Percentiles rank a stretch among this genome's conserved stretches.
Evolutionary conservation across 2,113 vertebrate species (phyloP).

Genomic region (Sus scrofa): DNA sequence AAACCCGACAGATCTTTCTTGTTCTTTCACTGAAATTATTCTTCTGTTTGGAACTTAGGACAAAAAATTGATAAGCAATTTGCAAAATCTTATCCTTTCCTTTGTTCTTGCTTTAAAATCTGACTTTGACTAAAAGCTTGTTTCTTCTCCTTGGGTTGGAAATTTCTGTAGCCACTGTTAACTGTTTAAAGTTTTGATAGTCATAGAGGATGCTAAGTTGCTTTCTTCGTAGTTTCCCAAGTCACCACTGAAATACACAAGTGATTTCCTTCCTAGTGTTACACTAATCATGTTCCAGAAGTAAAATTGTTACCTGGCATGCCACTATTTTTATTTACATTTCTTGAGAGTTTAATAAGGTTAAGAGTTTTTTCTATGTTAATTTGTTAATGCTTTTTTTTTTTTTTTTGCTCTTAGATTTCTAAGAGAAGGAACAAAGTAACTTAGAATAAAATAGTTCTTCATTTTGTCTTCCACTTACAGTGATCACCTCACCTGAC

Average conservation of each 20-base stretch:
- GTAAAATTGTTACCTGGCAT: neutral
- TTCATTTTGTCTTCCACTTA: slow-evolving; percentile 4
- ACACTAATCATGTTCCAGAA: neutral
- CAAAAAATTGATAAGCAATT: neutral
- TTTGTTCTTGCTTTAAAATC: slow-evolving; percentile 32
- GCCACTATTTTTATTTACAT: neutral
- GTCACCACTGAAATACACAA: neutral
- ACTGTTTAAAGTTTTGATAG: neutral
- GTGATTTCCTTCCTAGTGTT: neutral
- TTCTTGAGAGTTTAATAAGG: neutral
- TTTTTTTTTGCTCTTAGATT: slow-evolving; percentile 41
- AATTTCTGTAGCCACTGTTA: neutral
- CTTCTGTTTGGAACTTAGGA: neutral
- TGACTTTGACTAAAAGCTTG: neutral
- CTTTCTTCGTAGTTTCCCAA: neutral
- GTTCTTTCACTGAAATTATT: neutral
- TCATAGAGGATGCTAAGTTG: neutral
- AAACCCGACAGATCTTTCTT: neutral
- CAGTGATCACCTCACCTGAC: slow-evolving; percentile 95
- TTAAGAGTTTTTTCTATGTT: neutral
- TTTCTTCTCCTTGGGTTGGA: neutral
- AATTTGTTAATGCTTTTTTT: neutral
- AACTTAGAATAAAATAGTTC: neutral
- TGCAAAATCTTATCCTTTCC: neutral
- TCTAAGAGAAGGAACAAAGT: neutral